A percentile compares a stretch with the other conserved stretches of the same genome.
These are phyloP conservation scores for Stenodema calcarata DNA, from an alignment of 2,888 invertebrate species.

Conservation along the genomic window DNA sequence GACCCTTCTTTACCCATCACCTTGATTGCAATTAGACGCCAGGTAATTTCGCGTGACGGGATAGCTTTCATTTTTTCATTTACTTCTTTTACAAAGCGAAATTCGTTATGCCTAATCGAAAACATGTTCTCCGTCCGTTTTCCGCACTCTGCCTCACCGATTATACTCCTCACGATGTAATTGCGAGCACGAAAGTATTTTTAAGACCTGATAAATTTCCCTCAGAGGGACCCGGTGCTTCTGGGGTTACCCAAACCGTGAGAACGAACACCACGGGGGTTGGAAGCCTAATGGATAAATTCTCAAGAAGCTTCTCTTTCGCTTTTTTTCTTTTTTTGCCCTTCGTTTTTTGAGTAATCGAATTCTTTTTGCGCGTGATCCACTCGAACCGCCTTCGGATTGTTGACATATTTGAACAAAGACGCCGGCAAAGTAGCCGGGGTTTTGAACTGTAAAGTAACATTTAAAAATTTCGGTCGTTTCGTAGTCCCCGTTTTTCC, in stretches of 20 bases:
- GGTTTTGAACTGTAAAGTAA: neutral
- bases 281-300: slow-evolving; percentile 31
- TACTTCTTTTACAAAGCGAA: neutral
- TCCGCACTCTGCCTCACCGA: neutral
- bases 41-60: neutral
- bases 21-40: neutral
- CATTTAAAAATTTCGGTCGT: neutral
- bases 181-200: neutral
- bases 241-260: slow-evolving; percentile 23
- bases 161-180: neutral
- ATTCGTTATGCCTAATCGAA: neutral
- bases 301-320: neutral
- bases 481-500: neutral
- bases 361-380: neutral
- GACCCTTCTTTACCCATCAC: neutral
- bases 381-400: neutral
- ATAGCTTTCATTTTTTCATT: neutral
- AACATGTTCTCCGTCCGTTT: neutral
- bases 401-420: neutral
- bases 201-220: neutral
- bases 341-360: neutral
- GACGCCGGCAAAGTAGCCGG: neutral
- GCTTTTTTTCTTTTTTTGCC: neutral
- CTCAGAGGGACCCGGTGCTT: neutral
- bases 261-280: slow-evolving; percentile 1